Evolutionary conservation across 2,113 vertebrate species (phyloP).

Genomic region (Symphodus melops): DNA sequence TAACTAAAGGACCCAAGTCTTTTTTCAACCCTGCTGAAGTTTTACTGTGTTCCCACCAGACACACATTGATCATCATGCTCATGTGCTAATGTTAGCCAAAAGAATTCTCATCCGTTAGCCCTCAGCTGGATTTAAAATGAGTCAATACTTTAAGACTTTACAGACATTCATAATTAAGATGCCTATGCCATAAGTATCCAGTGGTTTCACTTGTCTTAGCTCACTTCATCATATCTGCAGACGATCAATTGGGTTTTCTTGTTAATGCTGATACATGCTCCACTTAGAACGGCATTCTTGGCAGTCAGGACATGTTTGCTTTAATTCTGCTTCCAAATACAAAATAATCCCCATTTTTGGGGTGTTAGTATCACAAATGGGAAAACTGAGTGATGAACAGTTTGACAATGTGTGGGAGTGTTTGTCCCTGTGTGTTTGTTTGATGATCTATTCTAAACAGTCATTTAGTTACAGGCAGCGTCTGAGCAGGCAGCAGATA

Average conservation of each 20-base stretch:
- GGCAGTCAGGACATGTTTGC: not conserved
- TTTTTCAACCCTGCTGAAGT: not conserved
- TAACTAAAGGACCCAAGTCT: not conserved
- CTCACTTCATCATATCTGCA: slow-evolving; percentile 11
- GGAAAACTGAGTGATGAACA: slow-evolving; percentile 23
- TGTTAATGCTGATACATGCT: not conserved
- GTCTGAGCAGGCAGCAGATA: slow-evolving; percentile 54
- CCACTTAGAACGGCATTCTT: not conserved
- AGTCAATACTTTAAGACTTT: not conserved
- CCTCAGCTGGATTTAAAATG: not conserved
- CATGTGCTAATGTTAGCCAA: not conserved
- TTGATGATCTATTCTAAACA: slow-evolving; percentile 41
- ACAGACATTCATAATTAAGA: not conserved
- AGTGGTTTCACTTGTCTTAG: slow-evolving; percentile 12
- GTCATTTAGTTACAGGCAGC: slow-evolving; percentile 16
- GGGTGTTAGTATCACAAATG: not conserved
- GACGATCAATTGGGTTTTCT: slow-evolving; percentile 12
- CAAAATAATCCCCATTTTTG: not conserved
- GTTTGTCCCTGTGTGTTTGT: slow-evolving; percentile 29
- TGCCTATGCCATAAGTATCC: not conserved
- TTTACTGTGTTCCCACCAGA: not conserved
- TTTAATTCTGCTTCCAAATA: not conserved
- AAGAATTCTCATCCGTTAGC: not conserved
- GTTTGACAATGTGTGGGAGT: slow-evolving; percentile 39
- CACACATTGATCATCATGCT: not conserved